Evolutionary conservation across 2,113 vertebrate species (phyloP).

Genomic region (Chitala chitala): DNA sequence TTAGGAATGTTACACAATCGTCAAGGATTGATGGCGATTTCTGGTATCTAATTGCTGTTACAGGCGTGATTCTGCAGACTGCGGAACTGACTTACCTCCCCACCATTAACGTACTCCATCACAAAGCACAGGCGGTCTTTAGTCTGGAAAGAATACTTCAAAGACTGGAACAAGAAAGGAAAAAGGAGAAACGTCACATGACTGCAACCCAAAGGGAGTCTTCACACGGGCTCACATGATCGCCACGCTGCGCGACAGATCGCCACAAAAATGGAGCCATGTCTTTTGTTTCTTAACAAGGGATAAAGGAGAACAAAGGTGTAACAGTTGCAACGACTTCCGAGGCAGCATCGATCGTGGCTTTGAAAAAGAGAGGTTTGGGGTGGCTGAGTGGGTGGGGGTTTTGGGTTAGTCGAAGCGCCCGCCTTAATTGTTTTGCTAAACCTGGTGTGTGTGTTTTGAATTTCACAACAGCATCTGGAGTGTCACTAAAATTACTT

Average conservation of each 20-base stretch:
- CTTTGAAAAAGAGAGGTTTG: constrained; percentile 1
- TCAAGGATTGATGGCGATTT: not conserved
- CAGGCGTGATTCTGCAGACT: no score
- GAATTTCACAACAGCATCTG: constrained; percentile 45
- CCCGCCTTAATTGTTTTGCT: constrained; percentile 25
- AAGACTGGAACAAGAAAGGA: constrained; percentile 77
- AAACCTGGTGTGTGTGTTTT: constrained; percentile 35
- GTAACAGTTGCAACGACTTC: not conserved
- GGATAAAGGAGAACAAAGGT: not conserved
- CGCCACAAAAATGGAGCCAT: no score
- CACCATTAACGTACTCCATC: constrained; percentile 98
- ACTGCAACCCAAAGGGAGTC: not conserved
- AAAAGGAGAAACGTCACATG: constrained; percentile 30
- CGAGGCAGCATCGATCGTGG: not conserved
- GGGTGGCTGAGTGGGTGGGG: not conserved
- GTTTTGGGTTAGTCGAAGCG: not conserved
- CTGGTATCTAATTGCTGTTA: not conserved
- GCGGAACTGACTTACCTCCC: constrained; percentile 73
- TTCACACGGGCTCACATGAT: no score
- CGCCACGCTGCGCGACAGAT: no score
- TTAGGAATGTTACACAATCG: no score
- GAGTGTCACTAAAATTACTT: constrained; percentile 46
- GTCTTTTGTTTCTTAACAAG: not conserved
- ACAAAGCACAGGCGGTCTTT: constrained; percentile 98
- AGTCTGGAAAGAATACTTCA: constrained; percentile 99